Evolutionary conservation across 2,888 invertebrate genomes (phyloP).

Genomic region (Lycophotia porphyrea): DNA sequence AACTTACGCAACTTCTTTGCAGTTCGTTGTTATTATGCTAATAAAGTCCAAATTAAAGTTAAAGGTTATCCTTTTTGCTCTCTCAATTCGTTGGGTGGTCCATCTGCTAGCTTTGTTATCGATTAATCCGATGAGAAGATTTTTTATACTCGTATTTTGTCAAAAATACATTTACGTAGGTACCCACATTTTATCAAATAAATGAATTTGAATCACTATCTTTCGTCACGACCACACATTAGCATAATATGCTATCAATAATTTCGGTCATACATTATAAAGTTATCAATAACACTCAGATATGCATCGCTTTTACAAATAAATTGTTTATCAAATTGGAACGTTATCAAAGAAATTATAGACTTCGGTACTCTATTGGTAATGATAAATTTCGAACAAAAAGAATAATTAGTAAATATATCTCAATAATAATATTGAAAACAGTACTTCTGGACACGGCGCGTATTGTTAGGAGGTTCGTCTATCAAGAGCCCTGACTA

Average conservation of each 20-base stretch:
- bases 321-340: conserved; percentile 4
- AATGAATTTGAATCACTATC: conserved; percentile 3
- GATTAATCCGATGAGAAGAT: too few relatives aligned
- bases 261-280: background rate
- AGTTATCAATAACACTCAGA: conserved; percentile 9
- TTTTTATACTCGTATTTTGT: too few relatives aligned
- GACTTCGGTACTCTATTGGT: background rate
- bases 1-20: background rate
- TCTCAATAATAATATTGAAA: background rate
- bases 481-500: too few relatives aligned
- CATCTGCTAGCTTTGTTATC: background rate
- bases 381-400: background rate
- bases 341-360: conserved; percentile 9
- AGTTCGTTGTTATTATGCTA: background rate
- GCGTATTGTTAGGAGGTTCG: too few relatives aligned
- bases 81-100: background rate
- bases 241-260: conserved; percentile 11
- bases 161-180: background rate
- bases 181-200: background rate
- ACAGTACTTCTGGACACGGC: too few relatives aligned
- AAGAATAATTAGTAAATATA: too few relatives aligned
- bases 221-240: conserved; percentile 8
- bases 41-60: background rate
- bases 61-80: background rate
- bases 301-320: conserved; percentile 11